Conservation (phyloP, 2,797 vertebrate genomes). For the Poeciliopsis paucimaculata region DNA sequence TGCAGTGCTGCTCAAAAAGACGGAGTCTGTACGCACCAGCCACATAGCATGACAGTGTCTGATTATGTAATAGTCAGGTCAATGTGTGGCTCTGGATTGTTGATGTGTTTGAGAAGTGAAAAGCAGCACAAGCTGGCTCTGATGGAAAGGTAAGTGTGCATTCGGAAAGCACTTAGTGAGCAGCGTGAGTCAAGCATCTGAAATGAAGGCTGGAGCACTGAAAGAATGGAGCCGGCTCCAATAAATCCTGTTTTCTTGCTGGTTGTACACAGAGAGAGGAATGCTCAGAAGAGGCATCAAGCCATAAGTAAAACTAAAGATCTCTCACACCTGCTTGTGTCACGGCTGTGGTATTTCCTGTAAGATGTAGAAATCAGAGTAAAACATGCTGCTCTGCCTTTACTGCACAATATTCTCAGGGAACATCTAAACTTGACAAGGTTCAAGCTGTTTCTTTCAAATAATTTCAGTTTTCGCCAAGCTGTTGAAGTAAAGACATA, state of each 20-base stretch:
- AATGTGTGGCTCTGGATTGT: no score
- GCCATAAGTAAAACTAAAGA: not conserved
- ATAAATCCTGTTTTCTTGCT: conserved; percentile 1
- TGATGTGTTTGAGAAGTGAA: not conserved
- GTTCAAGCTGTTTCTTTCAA: not conserved
- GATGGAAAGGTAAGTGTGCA: not conserved
- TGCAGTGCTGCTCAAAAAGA: not conserved
- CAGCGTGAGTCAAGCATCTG: conserved; percentile 2
- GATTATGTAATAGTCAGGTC: conserved; percentile 4
- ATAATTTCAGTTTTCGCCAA: not conserved
- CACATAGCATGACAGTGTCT: not conserved
- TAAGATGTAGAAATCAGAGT: not conserved
- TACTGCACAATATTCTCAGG: not conserved
- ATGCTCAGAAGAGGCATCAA: not conserved
- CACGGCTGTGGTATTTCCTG: not conserved
- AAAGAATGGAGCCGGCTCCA: not conserved
- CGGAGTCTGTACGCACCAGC: not conserved
- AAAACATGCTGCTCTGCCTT: not conserved
- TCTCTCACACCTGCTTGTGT: not conserved
- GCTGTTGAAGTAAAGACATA: not conserved
- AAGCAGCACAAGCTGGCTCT: not conserved
- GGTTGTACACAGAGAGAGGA: not conserved
- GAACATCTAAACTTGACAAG: not conserved
- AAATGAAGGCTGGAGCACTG: not conserved
- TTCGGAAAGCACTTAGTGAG: not conserved